phyloP scores from a whole-genome alignment of 2,888 invertebrate species.

The Baronia brevicornis region DNA sequence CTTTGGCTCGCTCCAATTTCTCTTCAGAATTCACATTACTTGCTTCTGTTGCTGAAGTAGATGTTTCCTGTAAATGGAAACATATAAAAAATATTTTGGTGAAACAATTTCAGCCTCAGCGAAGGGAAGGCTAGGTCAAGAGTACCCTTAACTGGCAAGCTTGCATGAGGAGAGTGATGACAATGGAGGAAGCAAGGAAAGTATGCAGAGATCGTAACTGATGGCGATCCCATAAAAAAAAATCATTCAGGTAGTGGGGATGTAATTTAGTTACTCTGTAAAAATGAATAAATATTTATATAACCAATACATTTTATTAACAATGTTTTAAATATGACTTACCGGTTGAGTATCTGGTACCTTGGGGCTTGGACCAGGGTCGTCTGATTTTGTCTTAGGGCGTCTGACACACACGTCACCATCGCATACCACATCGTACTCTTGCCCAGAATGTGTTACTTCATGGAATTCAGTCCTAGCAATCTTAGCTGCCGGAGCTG shows the following conservation, averaged over 20 bases:
- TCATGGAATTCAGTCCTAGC: constrained; percentile 32
- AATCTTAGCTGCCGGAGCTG: constrained; percentile 38
- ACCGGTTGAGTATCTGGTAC: not conserved
- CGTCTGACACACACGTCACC: constrained; percentile 62
- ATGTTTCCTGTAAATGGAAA: constrained; percentile 3
- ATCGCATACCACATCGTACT: constrained; percentile 66
- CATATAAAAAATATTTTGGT: no score
- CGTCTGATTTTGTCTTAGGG: constrained; percentile 26
- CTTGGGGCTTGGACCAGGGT: constrained; percentile 41
- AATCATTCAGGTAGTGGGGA: no score
- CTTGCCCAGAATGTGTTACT: constrained; percentile 24
- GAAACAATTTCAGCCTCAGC: no score
- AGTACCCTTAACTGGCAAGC: no score
- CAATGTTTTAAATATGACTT: constrained; percentile 5
- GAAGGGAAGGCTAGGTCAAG: no score
- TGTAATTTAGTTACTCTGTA: no score
- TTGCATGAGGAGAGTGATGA: no score
- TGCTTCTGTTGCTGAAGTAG: constrained; percentile 7
- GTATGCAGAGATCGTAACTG: no score
- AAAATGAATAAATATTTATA: no score
- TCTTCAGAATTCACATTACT: constrained; percentile 57
- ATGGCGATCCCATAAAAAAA: no score
- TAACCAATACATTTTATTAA: not conserved
- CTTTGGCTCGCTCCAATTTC: constrained; percentile 78
- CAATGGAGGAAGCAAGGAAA: no score